Conservation (phyloP, 2,113 vertebrate genomes). For the Silurus glanis region DNA sequence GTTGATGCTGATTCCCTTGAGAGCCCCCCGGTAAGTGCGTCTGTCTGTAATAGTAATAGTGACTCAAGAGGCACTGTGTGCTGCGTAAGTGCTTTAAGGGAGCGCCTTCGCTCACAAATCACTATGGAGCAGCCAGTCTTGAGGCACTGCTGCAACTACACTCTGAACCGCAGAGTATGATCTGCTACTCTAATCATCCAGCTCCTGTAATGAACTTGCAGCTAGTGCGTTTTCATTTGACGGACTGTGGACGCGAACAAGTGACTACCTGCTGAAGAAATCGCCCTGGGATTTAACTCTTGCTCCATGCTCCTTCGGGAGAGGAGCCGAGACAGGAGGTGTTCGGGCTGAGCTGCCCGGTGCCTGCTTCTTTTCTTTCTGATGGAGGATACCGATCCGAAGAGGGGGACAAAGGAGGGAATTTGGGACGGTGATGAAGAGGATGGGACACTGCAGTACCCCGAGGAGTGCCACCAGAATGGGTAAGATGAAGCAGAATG, state of each 20-base stretch:
- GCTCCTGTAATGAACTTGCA: conserved; percentile 63
- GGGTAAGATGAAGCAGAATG: conserved; percentile 67
- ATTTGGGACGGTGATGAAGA: conserved; percentile 53
- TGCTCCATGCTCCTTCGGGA: conserved; percentile 67
- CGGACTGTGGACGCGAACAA: not conserved
- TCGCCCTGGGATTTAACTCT: conserved; percentile 59
- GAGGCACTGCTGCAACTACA: conserved; percentile 7
- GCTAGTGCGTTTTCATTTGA: conserved; percentile 36
- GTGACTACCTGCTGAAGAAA: conserved; percentile 64
- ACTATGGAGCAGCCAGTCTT: conserved; percentile 23
- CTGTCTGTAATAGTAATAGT: conserved; percentile 23
- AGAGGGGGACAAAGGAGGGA: conserved; percentile 51
- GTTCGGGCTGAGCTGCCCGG: conserved; percentile 61
- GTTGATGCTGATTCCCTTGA: not conserved
- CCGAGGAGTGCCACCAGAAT: conserved; percentile 60
- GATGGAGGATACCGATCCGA: conserved; percentile 70
- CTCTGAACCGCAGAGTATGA: conserved; percentile 52
- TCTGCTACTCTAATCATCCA: conserved; percentile 59
- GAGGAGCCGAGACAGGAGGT: conserved; percentile 59
- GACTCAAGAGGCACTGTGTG: conserved; percentile 32
- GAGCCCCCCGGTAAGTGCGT: conserved; percentile 7
- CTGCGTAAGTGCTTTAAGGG: conserved; percentile 39
- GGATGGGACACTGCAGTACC: conserved; percentile 63
- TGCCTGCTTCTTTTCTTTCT: conserved; percentile 35
- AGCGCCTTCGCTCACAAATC: conserved; percentile 42